Evolutionary conservation across 1,140 invertebrate genomes (phyloP).

Genomic region (Lasioglossum albipes): DNA sequence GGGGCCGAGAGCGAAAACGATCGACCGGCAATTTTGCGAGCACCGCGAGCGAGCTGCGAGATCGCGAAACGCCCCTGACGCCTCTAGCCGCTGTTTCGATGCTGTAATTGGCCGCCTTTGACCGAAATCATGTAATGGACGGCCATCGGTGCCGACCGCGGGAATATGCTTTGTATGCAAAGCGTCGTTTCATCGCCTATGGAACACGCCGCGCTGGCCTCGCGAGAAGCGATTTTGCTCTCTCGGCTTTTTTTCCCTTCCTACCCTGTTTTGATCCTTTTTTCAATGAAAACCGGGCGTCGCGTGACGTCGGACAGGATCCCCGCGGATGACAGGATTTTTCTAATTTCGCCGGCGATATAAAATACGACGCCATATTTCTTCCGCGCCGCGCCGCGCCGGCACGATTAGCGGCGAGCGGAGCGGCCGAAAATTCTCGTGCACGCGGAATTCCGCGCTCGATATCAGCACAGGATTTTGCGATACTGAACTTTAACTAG

Average conservation of each 20-base stretch:
- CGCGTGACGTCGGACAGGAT: not conserved
- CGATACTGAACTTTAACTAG: too few species aligned
- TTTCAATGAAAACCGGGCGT: not conserved
- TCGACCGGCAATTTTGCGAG: conserved; percentile 11
- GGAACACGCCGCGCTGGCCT: not conserved
- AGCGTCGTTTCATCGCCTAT: conserved; percentile 10
- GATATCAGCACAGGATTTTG: not conserved
- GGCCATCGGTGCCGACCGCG: conserved; percentile 2
- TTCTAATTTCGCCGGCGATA: not conserved
- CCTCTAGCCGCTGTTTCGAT: conserved; percentile 10
- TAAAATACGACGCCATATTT: conserved; percentile 18
- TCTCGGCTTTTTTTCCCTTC: too few species aligned
- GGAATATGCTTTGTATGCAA: conserved; percentile 43
- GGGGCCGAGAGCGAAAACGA: not conserved
- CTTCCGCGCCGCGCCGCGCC: not conserved
- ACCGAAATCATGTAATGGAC: conserved; percentile 25
- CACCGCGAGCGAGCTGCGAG: not conserved
- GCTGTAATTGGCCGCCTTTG: conserved; percentile 35
- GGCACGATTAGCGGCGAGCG: not conserved
- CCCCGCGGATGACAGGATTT: not conserved
- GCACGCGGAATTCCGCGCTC: not conserved
- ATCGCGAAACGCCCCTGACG: conserved; percentile 6
- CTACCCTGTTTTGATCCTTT: not conserved
- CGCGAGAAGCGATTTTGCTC: not conserved
- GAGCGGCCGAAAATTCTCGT: not conserved